A percentile compares a stretch with the other conserved stretches of the same genome.
Evolutionary conservation across 2,113 vertebrate genomes (phyloP).

Genomic region (Ascaphus truei): DNA sequence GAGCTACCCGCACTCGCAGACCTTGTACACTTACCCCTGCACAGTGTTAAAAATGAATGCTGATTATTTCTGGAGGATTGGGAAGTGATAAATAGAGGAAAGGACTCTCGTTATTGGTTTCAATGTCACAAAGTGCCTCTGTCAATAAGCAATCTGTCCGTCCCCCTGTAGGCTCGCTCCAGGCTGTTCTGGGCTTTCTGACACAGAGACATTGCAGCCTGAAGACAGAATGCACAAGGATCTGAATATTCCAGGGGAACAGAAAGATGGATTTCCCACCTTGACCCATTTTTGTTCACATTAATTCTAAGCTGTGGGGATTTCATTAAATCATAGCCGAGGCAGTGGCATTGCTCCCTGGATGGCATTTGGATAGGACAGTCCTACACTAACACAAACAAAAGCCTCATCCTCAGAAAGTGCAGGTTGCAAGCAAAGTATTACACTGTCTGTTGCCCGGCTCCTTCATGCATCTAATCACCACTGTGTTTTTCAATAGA

Average conservation of each 20-base stretch:
- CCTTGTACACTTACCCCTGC: too few relatives aligned
- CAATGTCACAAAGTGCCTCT: not conserved
- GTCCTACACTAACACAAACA: too few relatives aligned
- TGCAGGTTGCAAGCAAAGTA: too few relatives aligned
- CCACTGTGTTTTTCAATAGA: not conserved
- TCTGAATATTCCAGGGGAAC: not conserved
- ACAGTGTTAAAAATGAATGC: too few relatives aligned
- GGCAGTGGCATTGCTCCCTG: too few relatives aligned
- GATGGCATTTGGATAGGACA: too few relatives aligned
- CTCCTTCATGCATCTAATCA: not conserved
- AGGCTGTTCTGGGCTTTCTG: not conserved
- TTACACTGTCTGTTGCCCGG: not conserved
- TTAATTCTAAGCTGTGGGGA: not conserved
- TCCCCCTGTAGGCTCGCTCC: not conserved
- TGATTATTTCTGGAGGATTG: too few relatives aligned
- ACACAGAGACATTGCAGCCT: not conserved
- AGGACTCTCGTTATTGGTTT: not conserved
- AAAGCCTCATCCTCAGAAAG: too few relatives aligned
- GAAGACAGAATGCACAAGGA: not conserved
- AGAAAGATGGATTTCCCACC: not conserved
- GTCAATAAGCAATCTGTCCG: not conserved
- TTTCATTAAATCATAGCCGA: too few relatives aligned
- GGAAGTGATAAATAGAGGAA: too few relatives aligned
- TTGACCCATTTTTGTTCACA: not conserved
- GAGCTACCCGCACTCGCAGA: too few relatives aligned